phyloP scores from a whole-genome alignment of 2,888 invertebrate species.

The Lithophane leautieri region DNA sequence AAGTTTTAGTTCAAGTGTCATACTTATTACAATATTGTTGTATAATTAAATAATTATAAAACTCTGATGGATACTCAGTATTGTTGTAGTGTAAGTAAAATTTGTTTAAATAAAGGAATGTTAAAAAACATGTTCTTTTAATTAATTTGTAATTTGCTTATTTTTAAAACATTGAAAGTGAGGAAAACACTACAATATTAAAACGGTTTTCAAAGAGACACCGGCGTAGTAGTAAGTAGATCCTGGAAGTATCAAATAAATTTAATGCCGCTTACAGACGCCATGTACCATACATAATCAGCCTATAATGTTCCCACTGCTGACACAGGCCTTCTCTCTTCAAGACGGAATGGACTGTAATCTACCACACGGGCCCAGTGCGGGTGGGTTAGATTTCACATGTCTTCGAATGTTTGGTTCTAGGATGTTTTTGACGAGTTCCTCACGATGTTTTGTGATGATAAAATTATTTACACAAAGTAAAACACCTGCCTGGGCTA shows the following conservation, averaged over 20 bases:
- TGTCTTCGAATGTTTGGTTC: no score
- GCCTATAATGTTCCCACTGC: no score
- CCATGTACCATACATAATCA: not conserved
- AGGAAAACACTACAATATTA: not conserved
- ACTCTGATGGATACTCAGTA: not conserved
- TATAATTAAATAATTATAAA: not conserved
- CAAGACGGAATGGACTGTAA: no score
- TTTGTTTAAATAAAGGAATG: constrained; percentile 21
- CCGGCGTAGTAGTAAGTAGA: not conserved
- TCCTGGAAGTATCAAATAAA: not conserved
- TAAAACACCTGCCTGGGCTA: no score
- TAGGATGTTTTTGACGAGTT: no score
- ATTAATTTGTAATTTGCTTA: not conserved
- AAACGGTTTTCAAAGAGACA: not conserved
- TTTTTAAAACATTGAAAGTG: not conserved
- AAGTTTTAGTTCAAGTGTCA: not conserved
- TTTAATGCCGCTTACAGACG: not conserved
- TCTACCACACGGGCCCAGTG: no score
- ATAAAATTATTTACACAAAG: no score
- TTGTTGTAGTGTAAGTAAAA: not conserved
- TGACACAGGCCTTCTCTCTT: no score
- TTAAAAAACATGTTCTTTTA: not conserved
- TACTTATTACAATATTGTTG: constrained; percentile 1
- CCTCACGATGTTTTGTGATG: no score
- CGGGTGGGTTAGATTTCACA: no score